Conservation (phyloP, 2,113 vertebrate species). For the Anhinga anhinga region DNA sequence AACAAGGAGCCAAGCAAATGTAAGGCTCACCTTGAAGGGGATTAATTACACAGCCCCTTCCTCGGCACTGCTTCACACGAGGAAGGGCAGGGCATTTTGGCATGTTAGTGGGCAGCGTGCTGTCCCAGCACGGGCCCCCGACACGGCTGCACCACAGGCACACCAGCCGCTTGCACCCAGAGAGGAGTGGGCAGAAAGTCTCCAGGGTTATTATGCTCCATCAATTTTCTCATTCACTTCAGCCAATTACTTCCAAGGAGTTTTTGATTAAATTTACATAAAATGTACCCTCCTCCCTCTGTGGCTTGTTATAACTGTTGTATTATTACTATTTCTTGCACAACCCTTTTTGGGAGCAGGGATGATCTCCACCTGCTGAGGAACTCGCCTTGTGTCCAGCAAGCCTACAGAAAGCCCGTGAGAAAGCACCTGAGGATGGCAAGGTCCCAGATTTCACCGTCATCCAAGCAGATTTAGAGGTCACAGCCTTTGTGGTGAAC, state of each 20-base stretch:
- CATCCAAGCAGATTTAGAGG: not conserved
- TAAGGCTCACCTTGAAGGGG: not conserved
- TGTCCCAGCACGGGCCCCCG: rapidly evolving
- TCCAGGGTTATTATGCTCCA: not conserved
- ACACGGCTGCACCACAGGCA: rapidly evolving
- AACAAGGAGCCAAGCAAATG: not conserved
- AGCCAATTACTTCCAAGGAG: not conserved
- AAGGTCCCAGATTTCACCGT: not conserved
- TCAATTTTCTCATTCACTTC: not conserved
- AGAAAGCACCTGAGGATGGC: not conserved
- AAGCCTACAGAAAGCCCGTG: not conserved
- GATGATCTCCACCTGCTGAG: not conserved
- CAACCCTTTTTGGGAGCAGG: not conserved
- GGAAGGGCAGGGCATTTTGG: rapidly evolving
- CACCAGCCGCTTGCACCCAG: rapidly evolving
- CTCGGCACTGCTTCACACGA: not conserved
- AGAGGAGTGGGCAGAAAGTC: not conserved
- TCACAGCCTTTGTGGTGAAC: not conserved
- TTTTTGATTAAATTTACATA: not conserved
- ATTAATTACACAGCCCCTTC: no score
- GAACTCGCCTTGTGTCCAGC: not conserved
- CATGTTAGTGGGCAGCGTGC: not conserved
- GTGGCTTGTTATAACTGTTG: not conserved
- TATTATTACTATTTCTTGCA: not conserved
- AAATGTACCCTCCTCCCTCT: not conserved